Base-by-base conservation (phyloP, 2,888 invertebrate genomes). In the Apodemia hepburni region DNA sequence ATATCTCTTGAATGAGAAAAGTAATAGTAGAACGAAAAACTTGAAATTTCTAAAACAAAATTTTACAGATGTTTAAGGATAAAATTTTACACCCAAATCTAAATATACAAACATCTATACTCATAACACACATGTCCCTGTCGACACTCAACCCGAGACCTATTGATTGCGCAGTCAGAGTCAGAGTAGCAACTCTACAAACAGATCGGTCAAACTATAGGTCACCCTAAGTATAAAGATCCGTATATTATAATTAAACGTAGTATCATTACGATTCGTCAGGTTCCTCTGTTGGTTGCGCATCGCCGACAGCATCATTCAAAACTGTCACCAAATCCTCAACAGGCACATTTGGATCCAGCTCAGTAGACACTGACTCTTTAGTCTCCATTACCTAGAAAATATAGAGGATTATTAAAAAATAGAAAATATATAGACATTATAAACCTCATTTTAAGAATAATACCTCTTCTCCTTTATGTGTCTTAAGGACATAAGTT, bases 401-500 rank as follows among this genome's bases (percentile, higher is more conserved):
- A 17, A 60, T 51, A 33, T 51, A 38, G 54, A 49, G 35, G 9
- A 59, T 22, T 58, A n/a, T 58, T 29, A 59, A 59, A 49, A 27
- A 27, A 35, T 6, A 59, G 49, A 22, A 15, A 15, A 5, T 5
- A 42, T 42, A 42, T 15, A 0, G 12, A 42, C 42, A 15, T 5
- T 5, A 15, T 22, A 42, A 15, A 38, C 4, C 2, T 12, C 38
- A 38, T 8, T 7, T 12, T 12, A 15, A 42, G 42, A 42, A 15
- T 6, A 54, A 62, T 60, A 17, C 93, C 80, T 95, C 94, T 83
- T 97, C 97, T 58, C 98, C 98, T 89, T 98, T 98, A 81, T 98
- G 98, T 1, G 98, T 98, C 85, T 98, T 98, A 63, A 98, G 93
- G 18, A 97, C 96, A 74, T 96, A 96, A 58, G 96, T 96, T 78